phyloP scores from a whole-genome alignment of 1,140 invertebrate genomes.

The Drosophila setifemur region DNA sequence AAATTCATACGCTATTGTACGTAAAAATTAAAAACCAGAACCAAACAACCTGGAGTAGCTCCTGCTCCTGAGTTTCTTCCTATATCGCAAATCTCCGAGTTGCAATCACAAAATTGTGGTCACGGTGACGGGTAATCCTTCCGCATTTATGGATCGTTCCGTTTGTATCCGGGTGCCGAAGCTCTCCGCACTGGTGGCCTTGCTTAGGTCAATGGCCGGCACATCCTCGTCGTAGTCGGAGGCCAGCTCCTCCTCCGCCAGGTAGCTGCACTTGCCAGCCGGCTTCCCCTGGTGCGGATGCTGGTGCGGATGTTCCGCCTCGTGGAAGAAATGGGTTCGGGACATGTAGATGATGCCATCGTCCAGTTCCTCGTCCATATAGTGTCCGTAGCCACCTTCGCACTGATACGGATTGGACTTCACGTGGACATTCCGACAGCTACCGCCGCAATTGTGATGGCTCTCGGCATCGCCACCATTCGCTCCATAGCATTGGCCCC shows the following conservation, averaged over 20 bases:
- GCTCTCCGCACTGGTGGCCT: conserved; percentile 65
- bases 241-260: conserved; percentile 67
- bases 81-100: conserved; percentile 9
- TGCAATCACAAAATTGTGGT: conserved; percentile 82
- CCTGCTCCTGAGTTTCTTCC: background rate
- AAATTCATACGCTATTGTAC: too few relatives aligned
- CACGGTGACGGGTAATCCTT: conserved; percentile 70
- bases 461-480: conserved; percentile 76
- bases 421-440: conserved; percentile 72
- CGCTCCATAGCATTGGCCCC: conserved; percentile 76
- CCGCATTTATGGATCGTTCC: conserved; percentile 64
- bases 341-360: conserved; percentile 75
- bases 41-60: background rate
- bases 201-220: conserved; percentile 74
- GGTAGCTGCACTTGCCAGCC: conserved; percentile 51
- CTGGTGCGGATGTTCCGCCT: conserved; percentile 1
- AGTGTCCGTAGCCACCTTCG: conserved; percentile 74
- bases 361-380: conserved; percentile 68
- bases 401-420: conserved; percentile 80
- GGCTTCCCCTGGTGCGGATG: conserved; percentile 1
- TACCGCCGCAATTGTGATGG: conserved; percentile 76
- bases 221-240: conserved; percentile 79
- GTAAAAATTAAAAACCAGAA: conserved; percentile 12
- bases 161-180: conserved; percentile 61
- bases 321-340: conserved; percentile 61